Conservation (phyloP, 2,113 vertebrate genomes). For the Antennarius striatus region DNA sequence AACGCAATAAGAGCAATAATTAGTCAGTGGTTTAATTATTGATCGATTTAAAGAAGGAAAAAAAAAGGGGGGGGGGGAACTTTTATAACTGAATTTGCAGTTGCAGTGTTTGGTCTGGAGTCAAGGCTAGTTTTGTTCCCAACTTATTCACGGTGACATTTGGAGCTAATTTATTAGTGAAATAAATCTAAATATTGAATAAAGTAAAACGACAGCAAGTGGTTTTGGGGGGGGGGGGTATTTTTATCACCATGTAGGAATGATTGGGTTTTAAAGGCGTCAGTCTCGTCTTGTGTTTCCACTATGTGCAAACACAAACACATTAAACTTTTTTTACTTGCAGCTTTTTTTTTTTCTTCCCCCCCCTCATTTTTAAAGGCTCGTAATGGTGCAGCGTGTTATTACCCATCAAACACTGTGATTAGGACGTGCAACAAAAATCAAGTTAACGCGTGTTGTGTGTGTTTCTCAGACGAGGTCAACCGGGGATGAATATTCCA, state of each 20-base stretch:
- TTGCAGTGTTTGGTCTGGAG: not conserved
- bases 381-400: constrained; percentile 37
- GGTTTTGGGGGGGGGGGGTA: not conserved
- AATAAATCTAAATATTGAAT: constrained; percentile 11
- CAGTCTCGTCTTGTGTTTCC: constrained; percentile 7
- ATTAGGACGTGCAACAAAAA: constrained; percentile 20
- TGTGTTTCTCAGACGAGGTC: constrained; percentile 9
- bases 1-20: constrained; percentile 7
- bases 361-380: constrained; percentile 42
- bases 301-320: constrained; percentile 21
- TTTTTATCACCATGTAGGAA: not conserved
- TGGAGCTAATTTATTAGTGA: not conserved
- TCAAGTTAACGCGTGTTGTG: constrained; percentile 17
- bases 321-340: constrained; percentile 33
- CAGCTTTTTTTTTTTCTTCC: constrained; percentile 43
- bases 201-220: not conserved
- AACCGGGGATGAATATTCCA: constrained; percentile 10
- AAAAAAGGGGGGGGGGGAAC: too few relatives aligned
- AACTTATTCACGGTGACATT: constrained; percentile 4
- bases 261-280: constrained; percentile 4
- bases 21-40: not conserved
- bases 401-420: constrained; percentile 15
- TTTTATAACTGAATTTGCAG: not conserved
- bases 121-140: constrained; percentile 20
- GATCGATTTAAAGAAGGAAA: not conserved